A percentile compares a stretch with the other conserved stretches of the same genome.
These are phyloP conservation scores for Xenops minutus DNA, from an alignment of 2,797 vertebrate species.

Conservation along the genomic window DNA sequence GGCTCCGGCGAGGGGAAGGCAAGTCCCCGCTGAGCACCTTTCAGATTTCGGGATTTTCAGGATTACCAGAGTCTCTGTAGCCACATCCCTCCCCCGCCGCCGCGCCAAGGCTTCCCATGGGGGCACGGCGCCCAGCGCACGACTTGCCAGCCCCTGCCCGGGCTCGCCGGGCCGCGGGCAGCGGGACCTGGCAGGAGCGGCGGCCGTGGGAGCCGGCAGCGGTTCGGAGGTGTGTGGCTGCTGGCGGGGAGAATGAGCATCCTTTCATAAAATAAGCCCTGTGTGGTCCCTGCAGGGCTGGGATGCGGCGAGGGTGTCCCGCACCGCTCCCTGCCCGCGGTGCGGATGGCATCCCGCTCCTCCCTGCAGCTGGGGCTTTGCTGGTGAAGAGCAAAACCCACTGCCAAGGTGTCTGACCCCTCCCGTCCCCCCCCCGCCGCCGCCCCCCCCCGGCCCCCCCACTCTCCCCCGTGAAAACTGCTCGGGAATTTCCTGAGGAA, in stretches of 20 bases:
- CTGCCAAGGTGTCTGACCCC: neutral
- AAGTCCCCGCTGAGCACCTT: fast-evolving
- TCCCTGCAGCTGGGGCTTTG: fast-evolving
- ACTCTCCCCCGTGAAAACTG: neutral
- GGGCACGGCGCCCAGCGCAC: neutral
- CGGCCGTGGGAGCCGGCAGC: neutral
- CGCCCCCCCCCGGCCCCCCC: neutral
- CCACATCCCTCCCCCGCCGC: neutral
- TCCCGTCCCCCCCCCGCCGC: neutral
- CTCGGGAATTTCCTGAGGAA: conserved; percentile 63
- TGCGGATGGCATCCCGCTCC: neutral
- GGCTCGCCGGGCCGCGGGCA: neutral
- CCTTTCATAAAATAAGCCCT: neutral
- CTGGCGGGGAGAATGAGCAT: neutral
- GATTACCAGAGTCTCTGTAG: neutral
- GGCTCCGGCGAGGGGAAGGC: neutral
- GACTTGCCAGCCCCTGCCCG: conserved; percentile 17
- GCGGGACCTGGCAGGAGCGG: neutral
- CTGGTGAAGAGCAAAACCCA: neutral
- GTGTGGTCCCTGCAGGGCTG: conserved; percentile 13
- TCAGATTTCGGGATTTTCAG: neutral
- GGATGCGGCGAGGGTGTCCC: neutral
- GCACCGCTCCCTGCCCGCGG: fast-evolving
- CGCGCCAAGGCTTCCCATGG: neutral
- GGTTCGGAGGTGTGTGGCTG: neutral